A percentile compares a stretch with the other conserved stretches of the same genome.
Conservation (phyloP, 2,797 vertebrate species). For the Coracias cyanogaster region DNA sequence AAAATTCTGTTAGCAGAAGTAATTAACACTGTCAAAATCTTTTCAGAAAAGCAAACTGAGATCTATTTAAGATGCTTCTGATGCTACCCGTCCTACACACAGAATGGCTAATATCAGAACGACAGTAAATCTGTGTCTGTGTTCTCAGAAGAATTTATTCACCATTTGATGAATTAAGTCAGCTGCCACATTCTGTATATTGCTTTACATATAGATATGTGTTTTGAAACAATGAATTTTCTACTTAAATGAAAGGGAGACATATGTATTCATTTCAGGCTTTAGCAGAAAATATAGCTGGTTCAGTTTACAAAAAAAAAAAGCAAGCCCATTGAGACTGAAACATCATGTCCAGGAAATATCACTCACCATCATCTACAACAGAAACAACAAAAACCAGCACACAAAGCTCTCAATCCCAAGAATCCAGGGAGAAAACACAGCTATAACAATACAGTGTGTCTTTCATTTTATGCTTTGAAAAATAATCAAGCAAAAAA, state of each 20-base stretch:
- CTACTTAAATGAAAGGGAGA: not conserved
- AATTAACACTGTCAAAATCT: slow-evolving; percentile 33
- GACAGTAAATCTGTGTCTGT: not conserved
- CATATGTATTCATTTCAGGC: not conserved
- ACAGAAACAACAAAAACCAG: not conserved
- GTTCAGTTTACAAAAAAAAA: not conserved
- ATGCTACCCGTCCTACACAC: not conserved
- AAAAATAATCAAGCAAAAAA: not conserved
- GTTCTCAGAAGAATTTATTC: not conserved
- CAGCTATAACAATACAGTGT: not conserved
- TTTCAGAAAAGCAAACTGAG: not conserved
- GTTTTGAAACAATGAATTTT: not conserved
- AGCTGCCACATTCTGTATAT: not conserved
- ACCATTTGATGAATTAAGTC: not conserved
- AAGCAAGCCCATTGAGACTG: not conserved
- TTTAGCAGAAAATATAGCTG: not conserved
- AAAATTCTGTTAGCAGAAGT: not conserved
- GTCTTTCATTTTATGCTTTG: not conserved
- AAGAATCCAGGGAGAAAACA: not conserved
- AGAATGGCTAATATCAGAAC: not conserved
- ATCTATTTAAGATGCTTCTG: slow-evolving; percentile 1
- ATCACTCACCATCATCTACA: not conserved
- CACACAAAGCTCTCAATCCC: not conserved
- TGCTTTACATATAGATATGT: not conserved
- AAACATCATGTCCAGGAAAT: not conserved